A percentile compares a stretch with the other conserved stretches of the same genome.
phyloP scores from a whole-genome alignment of 2,888 invertebrate species.

The Aphidoletes aphidimyza region DNA sequence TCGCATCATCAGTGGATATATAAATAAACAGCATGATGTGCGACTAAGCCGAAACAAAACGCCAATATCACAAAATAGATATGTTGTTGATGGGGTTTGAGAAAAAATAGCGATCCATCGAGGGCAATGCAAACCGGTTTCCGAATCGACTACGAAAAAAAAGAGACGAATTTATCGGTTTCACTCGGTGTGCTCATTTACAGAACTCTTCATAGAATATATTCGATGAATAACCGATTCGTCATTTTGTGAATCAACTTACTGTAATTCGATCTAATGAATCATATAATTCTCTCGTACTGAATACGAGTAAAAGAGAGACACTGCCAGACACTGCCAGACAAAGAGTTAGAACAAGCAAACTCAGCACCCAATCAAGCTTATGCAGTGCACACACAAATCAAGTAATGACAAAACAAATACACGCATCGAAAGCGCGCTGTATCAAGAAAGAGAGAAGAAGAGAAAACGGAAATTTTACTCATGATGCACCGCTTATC shows the following conservation, averaged over 20 bases:
- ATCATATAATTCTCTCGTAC: not conserved
- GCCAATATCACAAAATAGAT: not conserved
- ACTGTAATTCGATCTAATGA: not conserved
- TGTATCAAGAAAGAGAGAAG: no score
- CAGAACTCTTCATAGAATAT: not conserved
- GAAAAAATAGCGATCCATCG: constrained; percentile 19
- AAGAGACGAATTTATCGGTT: not conserved
- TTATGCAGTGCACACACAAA: not conserved
- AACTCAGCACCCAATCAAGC: no score
- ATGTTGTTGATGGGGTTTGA: not conserved
- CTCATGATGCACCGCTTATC: not conserved
- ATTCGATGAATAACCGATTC: not conserved
- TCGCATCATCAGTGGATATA: not conserved
- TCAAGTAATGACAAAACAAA: not conserved
- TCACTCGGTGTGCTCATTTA: not conserved
- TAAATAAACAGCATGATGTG: not conserved
- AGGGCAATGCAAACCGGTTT: constrained; percentile 36
- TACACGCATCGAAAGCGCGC: not conserved
- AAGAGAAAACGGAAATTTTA: not conserved
- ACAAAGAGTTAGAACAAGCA: no score
- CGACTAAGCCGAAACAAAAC: not conserved
- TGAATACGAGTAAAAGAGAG: no score
- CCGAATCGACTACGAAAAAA: not conserved
- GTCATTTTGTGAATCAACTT: constrained; percentile 2
- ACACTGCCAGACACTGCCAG: no score